These are phyloP conservation scores for Athetis lepigone DNA, from an alignment of 2,888 invertebrate genomes.

Conservation along the genomic window DNA sequence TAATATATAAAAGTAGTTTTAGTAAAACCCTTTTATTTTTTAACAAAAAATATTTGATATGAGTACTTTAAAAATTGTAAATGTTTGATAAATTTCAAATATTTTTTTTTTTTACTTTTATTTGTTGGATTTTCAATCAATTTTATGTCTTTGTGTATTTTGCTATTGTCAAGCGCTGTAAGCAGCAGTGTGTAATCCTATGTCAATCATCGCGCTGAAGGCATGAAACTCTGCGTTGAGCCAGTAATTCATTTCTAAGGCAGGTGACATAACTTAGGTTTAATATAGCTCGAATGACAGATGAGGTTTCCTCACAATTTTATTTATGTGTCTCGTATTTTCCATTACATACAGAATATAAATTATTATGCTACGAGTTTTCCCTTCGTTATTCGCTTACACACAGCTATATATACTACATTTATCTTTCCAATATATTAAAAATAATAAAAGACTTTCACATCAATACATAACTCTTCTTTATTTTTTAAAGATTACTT, in stretches of 20 bases:
- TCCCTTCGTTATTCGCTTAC: not conserved
- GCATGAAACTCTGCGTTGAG: constrained; percentile 27
- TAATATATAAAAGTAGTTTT: constrained; percentile 23
- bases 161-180: constrained; percentile 4
- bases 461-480: constrained; percentile 13
- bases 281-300: constrained; percentile 16
- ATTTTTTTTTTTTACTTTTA: too few species aligned
- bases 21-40: constrained; percentile 18
- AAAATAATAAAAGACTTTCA: constrained; percentile 13
- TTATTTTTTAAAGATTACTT: constrained; percentile 22
- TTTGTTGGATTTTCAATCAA: too few species aligned
- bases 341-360: not conserved
- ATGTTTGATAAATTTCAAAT: too few species aligned
- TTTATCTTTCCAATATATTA: constrained; percentile 13
- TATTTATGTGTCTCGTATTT: constrained; percentile 14
- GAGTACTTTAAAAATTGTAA: constrained; percentile 19
- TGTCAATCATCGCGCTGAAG: constrained; percentile 29
- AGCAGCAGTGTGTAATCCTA: constrained; percentile 26
- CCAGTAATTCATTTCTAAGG: constrained; percentile 31
- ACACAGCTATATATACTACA: not conserved
- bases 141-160: too few species aligned
- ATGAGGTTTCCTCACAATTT: constrained; percentile 14
- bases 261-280: constrained; percentile 13
- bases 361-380: not conserved
- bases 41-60: constrained; percentile 10